Base-by-base conservation (phyloP, 2,888 invertebrate genomes). In the Mylabris sibirica region DNA sequence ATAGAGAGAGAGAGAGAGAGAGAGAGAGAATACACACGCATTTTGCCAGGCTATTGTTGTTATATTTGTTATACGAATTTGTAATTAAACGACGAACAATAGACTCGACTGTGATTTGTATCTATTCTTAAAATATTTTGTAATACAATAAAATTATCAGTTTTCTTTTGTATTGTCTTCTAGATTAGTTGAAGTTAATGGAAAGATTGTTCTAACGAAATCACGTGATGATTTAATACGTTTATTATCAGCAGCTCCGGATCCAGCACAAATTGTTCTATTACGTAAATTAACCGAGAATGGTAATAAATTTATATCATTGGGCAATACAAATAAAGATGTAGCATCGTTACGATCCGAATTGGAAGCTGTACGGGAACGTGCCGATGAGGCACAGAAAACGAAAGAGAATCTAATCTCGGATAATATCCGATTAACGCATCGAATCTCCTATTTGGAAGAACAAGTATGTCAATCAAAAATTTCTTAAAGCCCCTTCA, bases 401-500 rank as follows among this genome's bases (percentile, higher is more conserved):
- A 88, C 89, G 62, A 90, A 91, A 81, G 90, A 90, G 74, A 87
- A 88, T 14, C 86, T 90, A 38, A 90, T 91, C 78, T 88, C 92
- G 24, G 95, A 95, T 84, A 95, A 95, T 85, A 90, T 94, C 70
- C 87, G 95, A 63, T 87, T 96, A 69, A 94, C 94, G 14, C 96
- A 96, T 84, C 88, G 96, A 75, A 96, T 96, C 79, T 93, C 94
- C 1, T 96, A 96, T 84, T 88, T 96, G 68, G 96, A 96, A 84
- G 95, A 96, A 81, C 95, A 95, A 85, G 94, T 94, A 74, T 86
- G n/a, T n/a, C n/a, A n/a, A n/a, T n/a, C n/a, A n/a, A n/a, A n/a
- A n/a, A n/a, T n/a, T n/a, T n/a, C n/a, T n/a, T n/a, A n/a, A n/a
- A n/a, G n/a, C n/a, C n/a, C n/a, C n/a, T n/a, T n/a, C n/a, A n/a